A percentile compares a stretch with the other conserved stretches of the same genome.
Evolutionary conservation across 2,797 vertebrate genomes (phyloP).

Genomic region (Sitta carolinensis): DNA sequence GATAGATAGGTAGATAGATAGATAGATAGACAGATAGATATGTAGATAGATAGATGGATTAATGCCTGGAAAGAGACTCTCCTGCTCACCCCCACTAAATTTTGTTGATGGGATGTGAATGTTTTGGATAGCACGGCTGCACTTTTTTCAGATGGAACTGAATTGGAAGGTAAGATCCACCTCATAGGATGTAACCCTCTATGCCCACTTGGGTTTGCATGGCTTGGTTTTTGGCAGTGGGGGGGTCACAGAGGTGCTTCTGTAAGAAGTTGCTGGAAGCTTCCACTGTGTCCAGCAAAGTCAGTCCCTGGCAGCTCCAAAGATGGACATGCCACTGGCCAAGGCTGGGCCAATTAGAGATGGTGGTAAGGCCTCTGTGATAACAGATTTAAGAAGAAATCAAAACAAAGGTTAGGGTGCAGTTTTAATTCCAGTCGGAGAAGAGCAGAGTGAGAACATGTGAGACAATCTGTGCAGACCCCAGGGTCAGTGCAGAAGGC

Average conservation of each 20-base stretch:
- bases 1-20: too few species aligned
- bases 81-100: not conserved
- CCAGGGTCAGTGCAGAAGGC: not conserved
- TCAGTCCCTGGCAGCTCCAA: not conserved
- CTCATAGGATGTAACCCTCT: not conserved
- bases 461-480: not conserved
- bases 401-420: rapidly evolving
- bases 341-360: not conserved
- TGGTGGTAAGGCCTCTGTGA: rapidly evolving
- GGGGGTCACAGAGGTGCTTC: not conserved
- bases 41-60: too few species aligned
- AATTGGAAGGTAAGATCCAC: not conserved
- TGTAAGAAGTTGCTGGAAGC: not conserved
- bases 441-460: not conserved
- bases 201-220: not conserved
- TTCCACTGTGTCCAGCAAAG: not conserved
- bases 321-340: rapidly evolving
- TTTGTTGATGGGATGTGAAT: not conserved
- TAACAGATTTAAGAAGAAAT: not conserved
- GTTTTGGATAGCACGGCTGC: not conserved
- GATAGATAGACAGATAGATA: too few species aligned
- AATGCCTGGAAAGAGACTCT: not conserved
- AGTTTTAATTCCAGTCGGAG: not conserved
- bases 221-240: rapidly evolving
- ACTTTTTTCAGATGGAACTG: not conserved